Conservation (phyloP, 2,888 invertebrate species). For the Andrena marginata region DNA sequence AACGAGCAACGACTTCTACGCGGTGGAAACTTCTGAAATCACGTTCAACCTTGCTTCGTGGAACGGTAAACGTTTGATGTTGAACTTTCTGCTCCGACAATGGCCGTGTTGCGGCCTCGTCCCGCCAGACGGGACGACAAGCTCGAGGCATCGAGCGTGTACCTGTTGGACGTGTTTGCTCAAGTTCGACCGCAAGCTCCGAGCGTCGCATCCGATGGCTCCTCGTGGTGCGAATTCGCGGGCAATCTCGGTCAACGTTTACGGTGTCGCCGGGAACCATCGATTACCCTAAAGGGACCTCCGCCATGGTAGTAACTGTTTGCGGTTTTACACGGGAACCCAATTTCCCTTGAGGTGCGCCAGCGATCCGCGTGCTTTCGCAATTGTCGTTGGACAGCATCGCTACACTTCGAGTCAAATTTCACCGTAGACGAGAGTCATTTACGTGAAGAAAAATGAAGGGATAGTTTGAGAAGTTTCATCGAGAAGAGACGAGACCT, state of each 20-base stretch:
- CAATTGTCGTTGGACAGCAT: neutral
- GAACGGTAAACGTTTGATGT: neutral
- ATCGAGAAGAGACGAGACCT: neutral
- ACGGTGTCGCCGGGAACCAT: conserved; percentile 12
- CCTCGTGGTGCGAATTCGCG: conserved; percentile 24
- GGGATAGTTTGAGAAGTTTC: neutral
- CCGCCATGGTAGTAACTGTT: conserved; percentile 5
- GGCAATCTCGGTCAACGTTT: conserved; percentile 45
- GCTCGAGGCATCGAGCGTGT: conserved; percentile 21
- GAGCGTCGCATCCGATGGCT: conserved; percentile 5
- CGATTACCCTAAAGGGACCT: conserved; percentile 30
- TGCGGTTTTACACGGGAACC: conserved; percentile 30
- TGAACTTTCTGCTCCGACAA: neutral
- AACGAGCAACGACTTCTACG: too few relatives aligned
- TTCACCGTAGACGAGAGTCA: neutral
- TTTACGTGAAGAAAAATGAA: neutral
- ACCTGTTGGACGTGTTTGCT: conserved; percentile 60
- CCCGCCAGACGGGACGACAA: neutral
- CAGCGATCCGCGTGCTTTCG: neutral
- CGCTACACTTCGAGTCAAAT: neutral
- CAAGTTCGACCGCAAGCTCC: conserved; percentile 25
- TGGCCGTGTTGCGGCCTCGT: neutral
- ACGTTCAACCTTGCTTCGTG: neutral
- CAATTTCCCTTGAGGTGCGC: conserved; percentile 28
- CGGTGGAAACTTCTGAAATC: neutral